These are phyloP conservation scores for Bombus turneri DNA, from an alignment of 1,140 invertebrate genomes.

Conservation along the genomic window DNA sequence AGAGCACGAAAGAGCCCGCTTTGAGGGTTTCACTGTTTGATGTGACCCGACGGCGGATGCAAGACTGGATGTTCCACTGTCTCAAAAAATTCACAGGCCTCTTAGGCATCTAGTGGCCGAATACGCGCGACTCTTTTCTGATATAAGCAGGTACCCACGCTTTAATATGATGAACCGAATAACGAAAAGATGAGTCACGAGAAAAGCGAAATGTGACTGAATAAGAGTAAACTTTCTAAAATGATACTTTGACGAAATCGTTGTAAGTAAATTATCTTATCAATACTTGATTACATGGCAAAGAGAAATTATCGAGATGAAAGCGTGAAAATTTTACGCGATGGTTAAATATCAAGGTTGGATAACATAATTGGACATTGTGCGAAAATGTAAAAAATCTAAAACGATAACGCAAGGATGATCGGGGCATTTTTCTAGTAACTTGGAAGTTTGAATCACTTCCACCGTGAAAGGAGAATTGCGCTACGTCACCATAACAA, in stretches of 20 bases:
- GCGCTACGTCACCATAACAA: background rate
- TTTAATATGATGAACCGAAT: background rate
- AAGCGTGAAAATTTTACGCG: background rate
- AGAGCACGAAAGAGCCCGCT: background rate
- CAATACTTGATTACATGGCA: slow-evolving; percentile 1
- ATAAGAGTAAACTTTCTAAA: slow-evolving; percentile 12
- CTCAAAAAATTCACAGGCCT: slow-evolving; percentile 5
- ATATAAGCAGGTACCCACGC: fast-evolving
- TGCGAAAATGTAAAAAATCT: background rate
- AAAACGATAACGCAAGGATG: background rate
- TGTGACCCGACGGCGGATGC: background rate
- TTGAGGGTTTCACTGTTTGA: slow-evolving; percentile 27
- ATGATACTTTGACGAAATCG: slow-evolving; percentile 4
- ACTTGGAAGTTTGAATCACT: background rate
- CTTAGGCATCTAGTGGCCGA: background rate
- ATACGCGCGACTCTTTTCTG: background rate
- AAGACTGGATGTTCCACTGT: background rate
- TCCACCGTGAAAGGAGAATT: background rate
- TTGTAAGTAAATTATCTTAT: slow-evolving; percentile 3
- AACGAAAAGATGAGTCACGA: background rate
- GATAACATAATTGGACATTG: background rate
- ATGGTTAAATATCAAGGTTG: too few species aligned
- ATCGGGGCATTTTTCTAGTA: background rate
- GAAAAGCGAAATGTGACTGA: background rate
- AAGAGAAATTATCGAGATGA: background rate